Percentiles rank a stretch among this genome's conserved stretches.
Evolutionary conservation across 2,113 vertebrate species (phyloP).

Genomic region (Nyctibius bracteatus): DNA sequence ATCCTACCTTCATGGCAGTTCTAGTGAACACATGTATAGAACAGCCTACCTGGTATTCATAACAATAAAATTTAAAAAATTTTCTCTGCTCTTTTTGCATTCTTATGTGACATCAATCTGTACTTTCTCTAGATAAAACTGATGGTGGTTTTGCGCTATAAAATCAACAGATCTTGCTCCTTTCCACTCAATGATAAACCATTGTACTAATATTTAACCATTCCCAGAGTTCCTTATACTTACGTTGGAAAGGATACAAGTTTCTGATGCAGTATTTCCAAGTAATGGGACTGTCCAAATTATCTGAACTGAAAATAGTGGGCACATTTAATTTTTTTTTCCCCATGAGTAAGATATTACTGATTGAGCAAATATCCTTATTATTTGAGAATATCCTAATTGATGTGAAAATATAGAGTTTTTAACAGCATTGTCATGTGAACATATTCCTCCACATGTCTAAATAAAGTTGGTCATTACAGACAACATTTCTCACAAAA

Average conservation of each 20-base stretch:
- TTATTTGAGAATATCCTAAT: not conserved
- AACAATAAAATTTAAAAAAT: fast-evolving
- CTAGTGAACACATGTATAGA: not conserved
- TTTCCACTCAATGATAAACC: not conserved
- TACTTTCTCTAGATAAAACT: not conserved
- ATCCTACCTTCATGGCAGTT: not conserved
- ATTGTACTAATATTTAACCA: not conserved
- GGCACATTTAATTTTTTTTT: not conserved
- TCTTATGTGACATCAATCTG: not conserved
- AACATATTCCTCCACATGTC: not conserved
- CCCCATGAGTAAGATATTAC: not conserved
- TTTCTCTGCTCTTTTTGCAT: not conserved
- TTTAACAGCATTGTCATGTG: not conserved
- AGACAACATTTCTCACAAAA: not conserved
- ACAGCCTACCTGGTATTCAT: not conserved
- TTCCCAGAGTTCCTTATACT: not conserved
- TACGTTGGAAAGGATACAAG: not conserved
- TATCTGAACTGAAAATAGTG: not conserved
- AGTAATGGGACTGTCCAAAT: not conserved
- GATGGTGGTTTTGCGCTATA: not conserved
- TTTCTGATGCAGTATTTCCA: not conserved
- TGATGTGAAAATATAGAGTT: not conserved
- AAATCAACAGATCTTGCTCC: not conserved
- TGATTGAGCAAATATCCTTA: not conserved
- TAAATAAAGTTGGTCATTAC: not conserved